Conservation (phyloP, 2,113 vertebrate genomes). For the Bujurquina vittata region DNA sequence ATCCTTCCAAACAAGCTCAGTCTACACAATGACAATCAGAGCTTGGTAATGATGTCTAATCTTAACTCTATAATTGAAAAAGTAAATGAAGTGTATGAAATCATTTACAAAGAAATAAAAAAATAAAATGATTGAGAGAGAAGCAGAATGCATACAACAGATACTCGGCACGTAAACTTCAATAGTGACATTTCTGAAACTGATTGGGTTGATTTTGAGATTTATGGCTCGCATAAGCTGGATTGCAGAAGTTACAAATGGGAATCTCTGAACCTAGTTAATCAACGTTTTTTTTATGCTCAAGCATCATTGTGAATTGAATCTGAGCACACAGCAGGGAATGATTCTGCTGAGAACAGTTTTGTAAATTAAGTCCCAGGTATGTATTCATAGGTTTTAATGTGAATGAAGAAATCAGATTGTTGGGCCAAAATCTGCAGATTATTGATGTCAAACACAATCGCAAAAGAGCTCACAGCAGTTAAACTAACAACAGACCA, state of each 20-base stretch:
- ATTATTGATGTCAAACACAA: neutral
- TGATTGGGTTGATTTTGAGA: neutral
- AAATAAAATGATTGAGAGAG: neutral
- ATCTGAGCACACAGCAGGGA: neutral
- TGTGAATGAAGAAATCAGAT: neutral
- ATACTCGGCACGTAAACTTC: neutral
- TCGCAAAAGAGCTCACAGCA: neutral
- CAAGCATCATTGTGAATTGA: neutral
- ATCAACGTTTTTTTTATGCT: neutral
- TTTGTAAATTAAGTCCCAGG: neutral
- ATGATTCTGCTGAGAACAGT: neutral
- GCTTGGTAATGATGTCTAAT: constrained; percentile 52
- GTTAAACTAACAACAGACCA: neutral
- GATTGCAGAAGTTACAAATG: neutral
- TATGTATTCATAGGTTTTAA: neutral
- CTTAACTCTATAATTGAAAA: constrained; percentile 60
- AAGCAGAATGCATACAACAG: neutral
- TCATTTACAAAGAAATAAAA: neutral
- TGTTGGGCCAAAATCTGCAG: fast-evolving
- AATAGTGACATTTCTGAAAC: neutral
- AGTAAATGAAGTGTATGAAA: constrained; percentile 39
- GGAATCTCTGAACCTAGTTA: neutral
- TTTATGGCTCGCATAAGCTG: no score
- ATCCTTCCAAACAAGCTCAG: constrained; percentile 41
- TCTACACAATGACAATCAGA: constrained; percentile 46